Evolutionary conservation across 1,140 invertebrate genomes (phyloP).

Genomic region (Drosophila watanabei): DNA sequence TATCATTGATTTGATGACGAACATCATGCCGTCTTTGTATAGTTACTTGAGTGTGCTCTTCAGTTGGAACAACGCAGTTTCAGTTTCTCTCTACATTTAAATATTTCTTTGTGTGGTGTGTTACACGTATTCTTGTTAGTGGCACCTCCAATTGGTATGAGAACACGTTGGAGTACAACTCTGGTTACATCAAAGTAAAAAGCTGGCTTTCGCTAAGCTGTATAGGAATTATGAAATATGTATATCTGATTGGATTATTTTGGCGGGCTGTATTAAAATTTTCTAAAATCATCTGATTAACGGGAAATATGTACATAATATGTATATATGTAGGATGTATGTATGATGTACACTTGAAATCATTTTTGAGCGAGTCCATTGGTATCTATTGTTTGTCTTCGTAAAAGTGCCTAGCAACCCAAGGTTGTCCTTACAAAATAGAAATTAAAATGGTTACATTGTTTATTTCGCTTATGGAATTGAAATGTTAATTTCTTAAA

Average conservation of each 20-base stretch:
- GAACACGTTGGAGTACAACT: background rate
- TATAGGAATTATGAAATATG: background rate
- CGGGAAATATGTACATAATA: background rate
- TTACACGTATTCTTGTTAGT: slow-evolving; percentile 3
- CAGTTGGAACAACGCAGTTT: slow-evolving; percentile 18
- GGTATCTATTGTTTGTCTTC: slow-evolving; percentile 10
- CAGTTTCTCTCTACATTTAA: background rate
- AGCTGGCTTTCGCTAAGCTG: background rate
- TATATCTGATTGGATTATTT: background rate
- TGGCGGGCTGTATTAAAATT: background rate
- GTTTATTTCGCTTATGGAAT: background rate
- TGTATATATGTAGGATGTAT: background rate
- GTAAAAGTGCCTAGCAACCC: slow-evolving; percentile 35
- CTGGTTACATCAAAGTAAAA: background rate
- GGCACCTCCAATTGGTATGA: slow-evolving; percentile 12
- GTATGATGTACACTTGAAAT: background rate
- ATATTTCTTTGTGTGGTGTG: slow-evolving; percentile 12
- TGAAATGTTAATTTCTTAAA: background rate
- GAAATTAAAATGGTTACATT: background rate
- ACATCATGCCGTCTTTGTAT: background rate
- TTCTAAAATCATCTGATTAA: background rate
- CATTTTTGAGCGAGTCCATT: background rate
- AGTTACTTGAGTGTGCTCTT: background rate
- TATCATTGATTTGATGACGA: background rate
- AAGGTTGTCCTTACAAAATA: background rate